phyloP scores from a whole-genome alignment of 2,113 vertebrate species.

The Motacilla tschutschensis region DNA sequence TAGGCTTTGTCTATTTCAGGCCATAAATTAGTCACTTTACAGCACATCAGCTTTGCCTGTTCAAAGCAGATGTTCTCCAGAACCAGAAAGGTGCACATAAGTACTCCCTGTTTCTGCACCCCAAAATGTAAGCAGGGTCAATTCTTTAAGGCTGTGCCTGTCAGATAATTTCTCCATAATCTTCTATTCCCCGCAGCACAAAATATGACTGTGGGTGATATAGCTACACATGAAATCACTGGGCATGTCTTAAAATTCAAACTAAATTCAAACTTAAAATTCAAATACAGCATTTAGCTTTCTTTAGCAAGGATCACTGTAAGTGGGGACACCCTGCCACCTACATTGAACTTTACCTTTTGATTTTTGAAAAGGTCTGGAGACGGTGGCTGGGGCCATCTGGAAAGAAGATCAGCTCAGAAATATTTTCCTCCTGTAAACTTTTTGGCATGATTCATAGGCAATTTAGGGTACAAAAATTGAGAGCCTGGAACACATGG shows the following conservation, averaged over 20 bases:
- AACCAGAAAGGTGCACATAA: neutral
- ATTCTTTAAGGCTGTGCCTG: neutral
- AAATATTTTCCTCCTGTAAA: neutral
- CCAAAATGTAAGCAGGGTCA: neutral
- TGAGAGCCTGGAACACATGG: neutral
- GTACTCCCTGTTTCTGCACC: neutral
- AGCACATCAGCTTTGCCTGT: neutral
- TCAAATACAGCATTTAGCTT: neutral
- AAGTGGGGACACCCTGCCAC: neutral
- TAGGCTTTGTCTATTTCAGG: neutral
- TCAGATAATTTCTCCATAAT: neutral
- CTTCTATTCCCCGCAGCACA: neutral
- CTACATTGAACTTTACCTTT: neutral
- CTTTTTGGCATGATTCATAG: neutral
- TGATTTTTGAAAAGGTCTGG: neutral
- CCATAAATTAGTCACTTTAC: neutral
- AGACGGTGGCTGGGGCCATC: neutral
- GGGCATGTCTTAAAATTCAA: neutral
- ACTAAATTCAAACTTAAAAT: neutral
- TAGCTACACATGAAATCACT: neutral
- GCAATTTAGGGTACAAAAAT: neutral
- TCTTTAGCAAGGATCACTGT: neutral
- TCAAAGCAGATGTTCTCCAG: neutral
- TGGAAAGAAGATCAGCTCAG: neutral
- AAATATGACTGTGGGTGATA: neutral